Evolutionary conservation across 2,888 invertebrate species (phyloP).

Genomic region (Onthophagus sagittarius): DNA sequence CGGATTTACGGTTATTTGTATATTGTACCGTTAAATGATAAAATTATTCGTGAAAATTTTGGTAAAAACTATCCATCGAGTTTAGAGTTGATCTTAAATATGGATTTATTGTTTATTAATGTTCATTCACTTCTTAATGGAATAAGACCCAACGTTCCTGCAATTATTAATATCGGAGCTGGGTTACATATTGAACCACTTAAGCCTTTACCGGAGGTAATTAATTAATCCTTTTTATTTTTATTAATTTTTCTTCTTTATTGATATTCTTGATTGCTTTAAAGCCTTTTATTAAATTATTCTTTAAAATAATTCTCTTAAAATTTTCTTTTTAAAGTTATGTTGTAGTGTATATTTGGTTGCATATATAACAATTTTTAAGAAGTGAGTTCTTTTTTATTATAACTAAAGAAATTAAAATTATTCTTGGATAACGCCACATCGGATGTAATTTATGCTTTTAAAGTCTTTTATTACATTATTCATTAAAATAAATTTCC

Average conservation of each 20-base stretch:
- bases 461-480: no score
- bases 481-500: no score
- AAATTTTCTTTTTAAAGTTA: no score
- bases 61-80: conserved; percentile 40
- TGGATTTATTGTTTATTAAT: conserved; percentile 41
- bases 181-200: conserved; percentile 27
- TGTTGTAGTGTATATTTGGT: no score
- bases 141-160: conserved; percentile 39
- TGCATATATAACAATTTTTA: no score
- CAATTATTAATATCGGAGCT: conserved; percentile 35
- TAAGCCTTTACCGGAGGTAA: conserved; percentile 46
- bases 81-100: conserved; percentile 39
- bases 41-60: conserved; percentile 38
- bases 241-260: no score
- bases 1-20: conserved; percentile 36
- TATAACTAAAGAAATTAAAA: conserved; percentile 39
- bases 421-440: conserved; percentile 39
- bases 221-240: neutral
- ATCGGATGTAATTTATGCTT: conserved; percentile 45
- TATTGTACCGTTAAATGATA: conserved; percentile 29
- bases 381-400: no score
- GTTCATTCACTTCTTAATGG: conserved; percentile 40
- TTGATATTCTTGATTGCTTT: no score
- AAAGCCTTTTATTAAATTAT: no score
- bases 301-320: no score